Evolutionary conservation across 2,113 vertebrate species (phyloP).

Genomic region (Hipposideros armiger): DNA sequence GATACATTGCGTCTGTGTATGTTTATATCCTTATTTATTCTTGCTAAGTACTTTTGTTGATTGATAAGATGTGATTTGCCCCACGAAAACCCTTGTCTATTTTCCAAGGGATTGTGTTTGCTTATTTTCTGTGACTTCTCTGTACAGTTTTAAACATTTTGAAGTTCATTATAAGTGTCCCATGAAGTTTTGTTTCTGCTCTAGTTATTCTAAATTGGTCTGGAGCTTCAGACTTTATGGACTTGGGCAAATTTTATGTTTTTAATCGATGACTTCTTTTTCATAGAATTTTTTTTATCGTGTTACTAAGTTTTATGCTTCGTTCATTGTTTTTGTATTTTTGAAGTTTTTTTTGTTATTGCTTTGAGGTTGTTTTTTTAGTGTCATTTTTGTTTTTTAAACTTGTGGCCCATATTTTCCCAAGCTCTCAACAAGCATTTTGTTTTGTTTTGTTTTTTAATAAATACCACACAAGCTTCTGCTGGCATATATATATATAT

Average conservation of each 20-base stretch:
- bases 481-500: neutral
- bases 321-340: neutral
- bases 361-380: neutral
- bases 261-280: conserved; percentile 13
- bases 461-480: neutral
- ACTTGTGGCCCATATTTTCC: neutral
- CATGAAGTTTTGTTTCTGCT: neutral
- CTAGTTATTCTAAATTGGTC: neutral
- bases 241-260: neutral
- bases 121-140: neutral
- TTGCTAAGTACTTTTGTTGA: neutral
- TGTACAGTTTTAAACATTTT: neutral
- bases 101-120: neutral
- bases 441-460: neutral
- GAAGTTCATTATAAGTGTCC: neutral
- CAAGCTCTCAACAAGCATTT: neutral
- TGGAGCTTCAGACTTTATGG: neutral
- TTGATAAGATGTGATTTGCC: neutral
- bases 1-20: neutral
- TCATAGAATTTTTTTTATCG: conserved; percentile 3
- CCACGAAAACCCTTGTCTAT: neutral
- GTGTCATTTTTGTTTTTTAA: neutral
- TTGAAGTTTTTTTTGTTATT: neutral
- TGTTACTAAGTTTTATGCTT: neutral
- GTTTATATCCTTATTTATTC: neutral